Conservation (phyloP, 2,113 vertebrate genomes). For the Uria aalge region DNA sequence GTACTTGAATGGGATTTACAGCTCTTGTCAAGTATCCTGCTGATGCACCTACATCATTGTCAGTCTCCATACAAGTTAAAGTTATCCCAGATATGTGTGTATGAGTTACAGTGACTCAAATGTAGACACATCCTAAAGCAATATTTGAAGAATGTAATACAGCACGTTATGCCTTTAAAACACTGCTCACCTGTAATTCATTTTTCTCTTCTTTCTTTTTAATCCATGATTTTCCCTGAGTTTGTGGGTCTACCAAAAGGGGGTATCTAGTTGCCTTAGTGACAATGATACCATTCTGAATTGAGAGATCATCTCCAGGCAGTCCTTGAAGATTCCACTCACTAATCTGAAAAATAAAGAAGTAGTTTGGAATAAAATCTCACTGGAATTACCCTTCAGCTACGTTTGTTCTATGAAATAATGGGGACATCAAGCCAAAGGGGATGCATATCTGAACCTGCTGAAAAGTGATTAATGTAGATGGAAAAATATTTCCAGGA, state of each 20-base stretch:
- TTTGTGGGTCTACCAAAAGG: conserved; percentile 78
- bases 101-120: background rate
- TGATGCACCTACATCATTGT: background rate
- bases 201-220: conserved; percentile 78
- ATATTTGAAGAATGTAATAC: background rate
- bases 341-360: conserved; percentile 56
- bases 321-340: conserved; percentile 80
- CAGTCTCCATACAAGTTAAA: background rate
- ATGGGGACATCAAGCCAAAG: background rate
- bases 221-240: conserved; percentile 80
- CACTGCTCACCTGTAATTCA: conserved; percentile 70
- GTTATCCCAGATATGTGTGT: background rate
- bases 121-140: background rate
- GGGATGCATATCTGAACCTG: background rate
- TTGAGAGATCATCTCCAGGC: conserved; percentile 77
- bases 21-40: background rate
- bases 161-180: background rate
- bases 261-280: conserved; percentile 80
- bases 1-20: background rate
- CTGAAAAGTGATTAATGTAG: background rate
- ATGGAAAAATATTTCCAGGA: background rate
- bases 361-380: background rate
- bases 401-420: background rate
- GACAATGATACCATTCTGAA: conserved; percentile 82
- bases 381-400: background rate